phyloP scores from a whole-genome alignment of 2,888 invertebrate genomes.

The Xestia rhomboidea region DNA sequence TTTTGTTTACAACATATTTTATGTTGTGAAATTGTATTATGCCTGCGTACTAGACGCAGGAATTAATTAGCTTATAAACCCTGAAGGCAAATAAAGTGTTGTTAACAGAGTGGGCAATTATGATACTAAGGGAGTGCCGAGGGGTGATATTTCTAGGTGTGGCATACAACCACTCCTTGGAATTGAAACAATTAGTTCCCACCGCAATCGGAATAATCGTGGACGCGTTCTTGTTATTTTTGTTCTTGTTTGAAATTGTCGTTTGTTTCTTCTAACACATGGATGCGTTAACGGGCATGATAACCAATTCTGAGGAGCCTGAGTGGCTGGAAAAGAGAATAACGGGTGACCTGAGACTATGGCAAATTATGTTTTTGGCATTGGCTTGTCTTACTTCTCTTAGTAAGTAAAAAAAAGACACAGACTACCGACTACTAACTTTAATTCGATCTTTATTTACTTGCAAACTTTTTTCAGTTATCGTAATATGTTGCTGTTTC shows the following conservation, averaged over 20 bases:
- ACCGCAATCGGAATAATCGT: slow-evolving; percentile 73
- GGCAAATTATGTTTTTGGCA: slow-evolving; percentile 95
- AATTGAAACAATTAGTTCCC: slow-evolving; percentile 86
- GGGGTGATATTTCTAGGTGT: slow-evolving; percentile 82
- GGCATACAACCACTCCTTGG: slow-evolving; percentile 85
- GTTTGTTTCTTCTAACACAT: slow-evolving; percentile 64
- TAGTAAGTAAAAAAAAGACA: slow-evolving; percentile 85
- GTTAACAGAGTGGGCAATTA: slow-evolving; percentile 36
- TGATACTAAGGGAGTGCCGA: slow-evolving; percentile 77
- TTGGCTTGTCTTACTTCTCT: slow-evolving; percentile 91
- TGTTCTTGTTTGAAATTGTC: slow-evolving; percentile 51
- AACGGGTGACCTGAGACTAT: slow-evolving; percentile 93
- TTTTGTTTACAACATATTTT: slow-evolving; percentile 8
- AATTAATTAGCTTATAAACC: neutral
- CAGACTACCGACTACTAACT: neutral
- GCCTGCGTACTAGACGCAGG: neutral
- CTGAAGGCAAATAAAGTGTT: slow-evolving; percentile 16
- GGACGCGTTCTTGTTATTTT: slow-evolving; percentile 68
- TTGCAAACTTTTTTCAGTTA: slow-evolving; percentile 88
- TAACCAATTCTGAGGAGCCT: slow-evolving; percentile 88
- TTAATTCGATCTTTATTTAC: neutral
- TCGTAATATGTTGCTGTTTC: slow-evolving; percentile 97
- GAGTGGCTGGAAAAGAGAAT: slow-evolving; percentile 94
- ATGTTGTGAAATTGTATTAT: neutral
- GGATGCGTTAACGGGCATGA: slow-evolving; percentile 85